Evolutionary conservation across 2,888 invertebrate species (phyloP), one percentile per base, ranked within the genome.

Genomic region (Nemoura dubitans): DNA sequence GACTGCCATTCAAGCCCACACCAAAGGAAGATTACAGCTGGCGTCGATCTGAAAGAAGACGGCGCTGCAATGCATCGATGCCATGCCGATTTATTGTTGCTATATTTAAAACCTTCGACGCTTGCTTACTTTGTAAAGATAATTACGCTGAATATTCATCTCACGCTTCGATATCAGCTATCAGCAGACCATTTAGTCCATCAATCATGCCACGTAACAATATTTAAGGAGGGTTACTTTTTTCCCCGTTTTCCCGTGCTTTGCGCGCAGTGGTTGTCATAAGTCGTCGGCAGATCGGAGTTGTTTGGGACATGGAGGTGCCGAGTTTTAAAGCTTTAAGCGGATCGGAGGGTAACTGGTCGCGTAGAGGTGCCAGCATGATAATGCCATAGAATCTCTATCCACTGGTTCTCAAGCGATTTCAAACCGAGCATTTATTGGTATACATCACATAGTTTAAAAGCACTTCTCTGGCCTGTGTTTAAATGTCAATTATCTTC

Each of bases 1-100:
- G 76, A 85, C 86, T 87, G 87, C 81, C 87, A 87, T 87, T 87
- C 87, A 87, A 36, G 27, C 26, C 14, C 59, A 36, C 36, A 59
- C 59, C 59, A 21, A 59, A 59, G 21, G 59, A 59, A 59, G 59
- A 59, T 59, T 59, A 59, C 59, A 59, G 59, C 59, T 59, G 59
- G 16, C 59, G 10, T 16, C 6, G 59, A 59, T 59, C 59, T 59
- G 59, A 59, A 59, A 59, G 59, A 59, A 59, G 59, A 14, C 21
- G 59, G 16, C 21, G 59, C 16, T 59, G 59, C 59, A 59, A 59
- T 59, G 59, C 59, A 7, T 59, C 59, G 59, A 59, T 59, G 14
- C 59, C 59, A 59, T 10, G 59, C 59, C 59, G 59, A 59, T 59
- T 59, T 59, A 59, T 59, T 59, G 59, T 59, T 59, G 59, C 59